Evolutionary conservation across 2,888 invertebrate genomes (phyloP).

Genomic region (Amblyteles armatorius): DNA sequence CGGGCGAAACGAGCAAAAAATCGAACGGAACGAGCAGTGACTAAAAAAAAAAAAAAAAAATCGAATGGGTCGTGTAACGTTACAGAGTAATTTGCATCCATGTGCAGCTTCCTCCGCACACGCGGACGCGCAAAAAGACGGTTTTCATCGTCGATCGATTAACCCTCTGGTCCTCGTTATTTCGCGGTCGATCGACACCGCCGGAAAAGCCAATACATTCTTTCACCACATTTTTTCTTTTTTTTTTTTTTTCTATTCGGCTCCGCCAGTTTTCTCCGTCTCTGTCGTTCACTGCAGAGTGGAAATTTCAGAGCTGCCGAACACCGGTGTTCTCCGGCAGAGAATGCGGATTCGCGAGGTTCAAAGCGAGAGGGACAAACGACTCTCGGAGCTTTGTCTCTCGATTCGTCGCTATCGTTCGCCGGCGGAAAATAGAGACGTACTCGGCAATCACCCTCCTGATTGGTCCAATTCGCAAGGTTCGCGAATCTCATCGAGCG

Average conservation of each 20-base stretch:
- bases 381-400: constrained; percentile 48
- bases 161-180: constrained; percentile 46
- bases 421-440: constrained; percentile 47
- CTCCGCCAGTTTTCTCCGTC: constrained; percentile 5
- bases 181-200: constrained; percentile 62
- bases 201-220: constrained; percentile 57
- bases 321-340: not conserved
- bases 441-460: constrained; percentile 54
- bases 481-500: constrained; percentile 50
- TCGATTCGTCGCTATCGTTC: constrained; percentile 43
- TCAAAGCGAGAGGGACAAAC: constrained; percentile 32
- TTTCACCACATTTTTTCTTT: not conserved
- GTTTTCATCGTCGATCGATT: constrained; percentile 59
- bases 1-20: constrained; percentile 11
- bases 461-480: constrained; percentile 57
- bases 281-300: constrained; percentile 5
- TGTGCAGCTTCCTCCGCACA: not conserved
- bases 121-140: not conserved
- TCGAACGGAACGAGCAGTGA: not conserved
- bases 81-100: constrained; percentile 11
- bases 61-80: constrained; percentile 46
- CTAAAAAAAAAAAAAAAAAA: constrained; percentile 42
- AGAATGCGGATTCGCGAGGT: constrained; percentile 21
- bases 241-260: constrained; percentile 25
- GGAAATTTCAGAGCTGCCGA: constrained; percentile 46